Evolutionary conservation across 2,888 invertebrate genomes (phyloP).

Genomic region (Scelioninae gen. 1): DNA sequence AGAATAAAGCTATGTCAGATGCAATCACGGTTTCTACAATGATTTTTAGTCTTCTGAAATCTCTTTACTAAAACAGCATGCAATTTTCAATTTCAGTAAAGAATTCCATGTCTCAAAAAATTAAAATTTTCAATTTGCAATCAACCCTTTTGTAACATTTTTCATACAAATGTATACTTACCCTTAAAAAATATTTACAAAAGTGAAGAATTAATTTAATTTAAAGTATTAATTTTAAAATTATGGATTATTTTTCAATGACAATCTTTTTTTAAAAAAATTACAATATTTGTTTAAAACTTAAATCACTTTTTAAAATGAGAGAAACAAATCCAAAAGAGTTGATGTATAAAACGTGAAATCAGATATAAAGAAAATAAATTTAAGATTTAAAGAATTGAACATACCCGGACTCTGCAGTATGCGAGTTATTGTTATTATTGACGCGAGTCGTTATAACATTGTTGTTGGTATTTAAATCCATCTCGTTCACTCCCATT

Average conservation of each 20-base stretch:
- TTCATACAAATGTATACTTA: not conserved
- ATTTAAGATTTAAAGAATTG: constrained; percentile 37
- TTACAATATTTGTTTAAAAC: too few species aligned
- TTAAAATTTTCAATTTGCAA: not conserved
- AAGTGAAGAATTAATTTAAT: too few species aligned
- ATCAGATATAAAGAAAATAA: not conserved
- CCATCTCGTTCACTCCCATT: constrained; percentile 83
- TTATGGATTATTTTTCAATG: not conserved
- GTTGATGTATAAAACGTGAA: constrained; percentile 24
- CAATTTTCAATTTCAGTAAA: not conserved
- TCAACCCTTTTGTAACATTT: constrained; percentile 20
- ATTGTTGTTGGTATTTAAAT: constrained; percentile 80
- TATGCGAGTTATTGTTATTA: constrained; percentile 79
- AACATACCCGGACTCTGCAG: constrained; percentile 82
- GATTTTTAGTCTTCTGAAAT: constrained; percentile 30
- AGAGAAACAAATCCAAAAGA: constrained; percentile 21
- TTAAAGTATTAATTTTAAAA: too few species aligned
- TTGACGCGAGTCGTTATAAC: constrained; percentile 75
- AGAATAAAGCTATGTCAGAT: constrained; percentile 46
- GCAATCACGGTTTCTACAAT: constrained; percentile 52
- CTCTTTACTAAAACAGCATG: constrained; percentile 16
- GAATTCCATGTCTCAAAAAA: too few species aligned
- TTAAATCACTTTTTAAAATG: too few species aligned
- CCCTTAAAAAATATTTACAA: not conserved
- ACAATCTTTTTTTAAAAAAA: not conserved